Evolutionary conservation across 2,113 vertebrate species (phyloP).

Genomic region (Sander vitreus): DNA sequence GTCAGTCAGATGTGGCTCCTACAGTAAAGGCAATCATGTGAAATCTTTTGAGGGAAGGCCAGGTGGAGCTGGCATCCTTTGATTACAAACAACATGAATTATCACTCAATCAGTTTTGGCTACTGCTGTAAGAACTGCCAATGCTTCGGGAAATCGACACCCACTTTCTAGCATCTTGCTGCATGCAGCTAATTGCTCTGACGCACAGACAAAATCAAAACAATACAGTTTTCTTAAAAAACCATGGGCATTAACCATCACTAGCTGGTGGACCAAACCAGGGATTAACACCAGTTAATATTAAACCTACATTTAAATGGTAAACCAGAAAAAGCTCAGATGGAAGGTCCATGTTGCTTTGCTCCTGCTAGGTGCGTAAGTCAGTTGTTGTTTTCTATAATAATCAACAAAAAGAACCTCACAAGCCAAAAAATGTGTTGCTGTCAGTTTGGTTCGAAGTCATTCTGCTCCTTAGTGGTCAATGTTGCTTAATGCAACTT

Average conservation of each 20-base stretch:
- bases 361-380: background rate
- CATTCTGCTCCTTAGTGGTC: constrained; percentile 20
- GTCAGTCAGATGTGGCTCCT: constrained; percentile 12
- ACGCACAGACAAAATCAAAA: constrained; percentile 3
- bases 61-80: constrained; percentile 29
- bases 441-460: constrained; percentile 4
- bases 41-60: constrained; percentile 26
- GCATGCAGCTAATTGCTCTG: constrained; percentile 12
- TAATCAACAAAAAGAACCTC: constrained; percentile 4
- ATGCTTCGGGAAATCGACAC: constrained; percentile 15
- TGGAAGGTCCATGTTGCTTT: background rate
- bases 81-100: constrained; percentile 37
- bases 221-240: constrained; percentile 15
- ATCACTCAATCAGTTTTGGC: constrained; percentile 30
- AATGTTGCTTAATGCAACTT: constrained; percentile 50
- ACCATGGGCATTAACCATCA: background rate
- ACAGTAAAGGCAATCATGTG: constrained; percentile 18
- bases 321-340: background rate
- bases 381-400: constrained; percentile 7
- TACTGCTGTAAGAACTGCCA: constrained; percentile 21
- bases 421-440: background rate
- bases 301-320: constrained; percentile 12
- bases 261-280: constrained; percentile 1
- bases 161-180: constrained; percentile 8
- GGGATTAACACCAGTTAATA: background rate